Evolutionary conservation across 2,113 vertebrate genomes (phyloP), one percentile per base, ranked within the genome.

Genomic region (Plectropomus leopardus): DNA sequence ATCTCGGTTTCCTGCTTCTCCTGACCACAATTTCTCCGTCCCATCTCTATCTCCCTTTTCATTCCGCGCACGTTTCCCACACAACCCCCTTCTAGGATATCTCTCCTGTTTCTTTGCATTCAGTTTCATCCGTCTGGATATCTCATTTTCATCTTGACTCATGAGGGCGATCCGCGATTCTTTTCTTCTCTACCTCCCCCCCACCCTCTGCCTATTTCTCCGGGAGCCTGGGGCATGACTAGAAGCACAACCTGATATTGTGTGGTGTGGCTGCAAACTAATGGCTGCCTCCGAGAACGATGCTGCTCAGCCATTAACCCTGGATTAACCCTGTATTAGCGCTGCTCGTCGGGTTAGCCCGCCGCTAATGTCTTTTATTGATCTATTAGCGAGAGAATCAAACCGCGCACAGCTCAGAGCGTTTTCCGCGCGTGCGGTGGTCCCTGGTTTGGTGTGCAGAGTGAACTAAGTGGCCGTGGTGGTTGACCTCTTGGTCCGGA

Each of bases 281-380:
- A 94, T 90, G 89, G 89, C 84, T 67, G 88, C 88, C 86, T 86
- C 76, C 24, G 78, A 81, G 88, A 88, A 88, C 47, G 86, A 90
- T 72, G 90, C 82, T 63, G 86, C 89, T 87, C 77, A 76, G 87
- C 92, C 90, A 94, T 94, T 94, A 93, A 93, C 93, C 93, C 92
- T 82, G 88, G 89, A 94, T 94, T 94, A 94, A 93, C 93, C 93
- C 88, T 89, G 91, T 92, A 94, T 92, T 92, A 92, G 91, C 82
- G 67, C 78, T 87, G 89, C 90, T 89, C 76, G 79, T 87, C 47
- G 86, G 92, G 91, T 88, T 89, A 91, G 92, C 86, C 77, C 21
- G 79, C 89, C 87, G 58, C 93, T 93, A 93, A 94, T 94, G 91
- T 92, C 87, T 92, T 94, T 94, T 92, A 92, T 94, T 90, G 92